Percentiles rank a stretch among this genome's conserved stretches.
Conservation (phyloP, 1,140 invertebrate genomes). For the Drosophila watanabei region DNA sequence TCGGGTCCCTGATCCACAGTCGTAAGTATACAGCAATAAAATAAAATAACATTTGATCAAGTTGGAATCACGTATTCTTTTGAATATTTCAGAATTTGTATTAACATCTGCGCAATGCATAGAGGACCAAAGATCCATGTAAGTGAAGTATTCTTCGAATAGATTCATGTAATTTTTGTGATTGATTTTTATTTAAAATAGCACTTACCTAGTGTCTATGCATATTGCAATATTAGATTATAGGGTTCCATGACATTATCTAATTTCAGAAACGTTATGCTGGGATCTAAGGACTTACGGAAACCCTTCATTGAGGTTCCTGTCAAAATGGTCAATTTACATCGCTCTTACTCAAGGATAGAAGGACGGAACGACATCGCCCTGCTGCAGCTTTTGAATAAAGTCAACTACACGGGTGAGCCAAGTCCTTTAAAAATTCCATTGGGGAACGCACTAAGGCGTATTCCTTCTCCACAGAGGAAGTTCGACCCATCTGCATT, state of each 20-base stretch:
- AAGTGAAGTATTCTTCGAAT: neutral
- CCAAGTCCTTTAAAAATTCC: too few species aligned
- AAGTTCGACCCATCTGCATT: neutral
- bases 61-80: neutral
- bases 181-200: too few species aligned
- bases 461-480: neutral
- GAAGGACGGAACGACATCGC: neutral
- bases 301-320: accelerated
- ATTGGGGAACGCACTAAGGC: neutral
- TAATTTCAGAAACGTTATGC: neutral
- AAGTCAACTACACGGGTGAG: neutral
- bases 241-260: neutral
- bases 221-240: too few species aligned
- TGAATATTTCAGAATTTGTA: neutral
- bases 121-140: neutral
- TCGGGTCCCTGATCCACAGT: neutral
- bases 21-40: neutral
- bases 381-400: neutral
- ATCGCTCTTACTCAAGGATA: neutral
- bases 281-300: neutral
- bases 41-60: neutral
- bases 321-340: neutral
- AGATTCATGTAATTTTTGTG: too few species aligned
- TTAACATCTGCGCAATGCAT: conserved; percentile 4
- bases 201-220: too few species aligned